Base-by-base conservation (phyloP, 2,888 invertebrate species). In the Teinopalpus imperialis region DNA sequence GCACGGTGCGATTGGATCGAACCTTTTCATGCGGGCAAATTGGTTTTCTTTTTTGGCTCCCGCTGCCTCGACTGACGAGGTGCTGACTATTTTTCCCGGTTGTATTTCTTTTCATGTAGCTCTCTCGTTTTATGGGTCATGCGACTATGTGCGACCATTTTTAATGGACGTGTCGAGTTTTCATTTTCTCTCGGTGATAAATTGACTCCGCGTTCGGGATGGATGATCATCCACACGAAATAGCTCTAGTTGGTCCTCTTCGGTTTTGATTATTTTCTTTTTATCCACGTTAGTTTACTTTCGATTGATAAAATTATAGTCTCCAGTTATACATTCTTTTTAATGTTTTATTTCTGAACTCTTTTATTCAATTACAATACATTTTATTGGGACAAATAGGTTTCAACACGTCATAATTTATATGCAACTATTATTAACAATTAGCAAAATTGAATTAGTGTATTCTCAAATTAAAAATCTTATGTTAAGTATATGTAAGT, bases 91-190 rank as follows among this genome's bases (percentile, higher is more conserved):
- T 70, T 76, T 77, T 80, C 70, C 72, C 74, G 66, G 75, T 78
- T 77, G 74, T 81, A 72, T 85, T 87, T 78, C 81, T 81, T 81
- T 87, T 74, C 74, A 79, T 77, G 71, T 74, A 69, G 78, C 77
- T 74, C 78, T 70, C 81, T 71, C 82, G 80, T 86, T 87, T 87
- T 87, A 85, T 87, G 86, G 88, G 88, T 88, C 87, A 88, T 81
- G 74, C 75, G 80, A 82, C 82, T 85, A 83, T 83, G 80, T 74
- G 81, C 76, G 77, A 87, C 86, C 86, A 87, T 86, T 88, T 88
- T 87, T 87, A 87, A 87, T 85, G 83, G 82, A 78, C 70, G 68
- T 59, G 62, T 61, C 64, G 64, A 73, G 76, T 83, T 86, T 83
- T 86, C 81, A 85, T 86, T 85, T 87, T 82, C 61, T 69, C 68